A percentile compares a stretch with the other conserved stretches of the same genome.
Evolutionary conservation across 2,888 invertebrate genomes (phyloP).

Genomic region (Silvanus unidentatus): DNA sequence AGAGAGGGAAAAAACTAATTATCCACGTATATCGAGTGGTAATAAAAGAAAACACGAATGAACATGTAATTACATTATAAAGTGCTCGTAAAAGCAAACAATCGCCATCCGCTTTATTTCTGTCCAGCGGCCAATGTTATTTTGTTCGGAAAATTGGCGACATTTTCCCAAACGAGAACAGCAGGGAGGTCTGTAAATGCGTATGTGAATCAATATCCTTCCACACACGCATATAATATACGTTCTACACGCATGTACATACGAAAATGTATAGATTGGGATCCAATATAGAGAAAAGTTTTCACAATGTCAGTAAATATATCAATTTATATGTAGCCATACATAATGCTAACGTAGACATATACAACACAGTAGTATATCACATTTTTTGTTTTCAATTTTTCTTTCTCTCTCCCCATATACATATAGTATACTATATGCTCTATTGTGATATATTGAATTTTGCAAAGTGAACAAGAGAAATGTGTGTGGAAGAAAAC

Average conservation of each 20-base stretch:
- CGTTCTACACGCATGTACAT: neutral
- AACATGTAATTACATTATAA: too few relatives aligned
- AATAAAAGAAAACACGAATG: too few relatives aligned
- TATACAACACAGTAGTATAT: neutral
- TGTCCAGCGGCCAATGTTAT: too few relatives aligned
- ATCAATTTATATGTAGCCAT: conserved; percentile 20
- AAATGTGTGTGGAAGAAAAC: too few relatives aligned
- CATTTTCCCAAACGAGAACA: too few relatives aligned
- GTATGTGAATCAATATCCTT: conserved; percentile 7
- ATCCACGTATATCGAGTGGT: too few relatives aligned
- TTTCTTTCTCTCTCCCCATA: neutral
- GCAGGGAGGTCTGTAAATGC: neutral
- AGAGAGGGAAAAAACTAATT: too few relatives aligned
- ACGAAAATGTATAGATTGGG: conserved; percentile 13
- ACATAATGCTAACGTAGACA: conserved; percentile 8
- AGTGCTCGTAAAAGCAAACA: too few relatives aligned
- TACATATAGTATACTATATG: too few relatives aligned
- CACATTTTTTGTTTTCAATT: conserved; percentile 6
- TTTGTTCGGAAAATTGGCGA: too few relatives aligned
- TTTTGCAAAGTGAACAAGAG: neutral
- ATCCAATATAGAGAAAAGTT: conserved; percentile 21
- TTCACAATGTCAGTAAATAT: conserved; percentile 21
- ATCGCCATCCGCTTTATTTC: too few relatives aligned
- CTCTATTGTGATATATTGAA: conserved; percentile 7
- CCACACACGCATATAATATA: neutral